Conservation (phyloP, 2,797 vertebrate species). For the Varecia variegata region DNA sequence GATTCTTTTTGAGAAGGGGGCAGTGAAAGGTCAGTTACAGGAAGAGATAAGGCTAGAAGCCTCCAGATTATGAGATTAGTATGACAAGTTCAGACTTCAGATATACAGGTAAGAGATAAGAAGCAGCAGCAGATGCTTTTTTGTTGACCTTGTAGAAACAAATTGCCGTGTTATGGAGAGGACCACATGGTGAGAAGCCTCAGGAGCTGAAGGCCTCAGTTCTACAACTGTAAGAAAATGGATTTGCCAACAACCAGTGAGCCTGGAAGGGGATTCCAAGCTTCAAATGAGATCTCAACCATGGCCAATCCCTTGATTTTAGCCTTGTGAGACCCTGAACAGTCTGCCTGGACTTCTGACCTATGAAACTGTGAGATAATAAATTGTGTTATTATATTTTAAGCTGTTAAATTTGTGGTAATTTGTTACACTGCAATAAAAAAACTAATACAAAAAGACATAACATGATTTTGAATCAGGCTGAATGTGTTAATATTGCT, state of each 20-base stretch:
- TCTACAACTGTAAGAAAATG: neutral
- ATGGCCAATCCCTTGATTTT: neutral
- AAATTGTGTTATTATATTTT: neutral
- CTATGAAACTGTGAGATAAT: neutral
- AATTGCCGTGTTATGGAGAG: neutral
- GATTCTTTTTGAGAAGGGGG: neutral
- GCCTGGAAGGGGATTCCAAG: neutral
- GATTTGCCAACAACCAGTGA: neutral
- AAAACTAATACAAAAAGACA: neutral
- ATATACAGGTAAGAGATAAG: neutral
- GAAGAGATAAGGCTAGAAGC: neutral
- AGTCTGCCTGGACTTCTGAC: neutral
- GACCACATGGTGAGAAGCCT: neutral
- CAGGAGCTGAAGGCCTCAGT: neutral
- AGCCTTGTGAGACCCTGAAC: neutral
- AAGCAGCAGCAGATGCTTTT: neutral
- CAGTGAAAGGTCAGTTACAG: neutral
- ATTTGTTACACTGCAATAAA: neutral
- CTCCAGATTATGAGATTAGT: neutral
- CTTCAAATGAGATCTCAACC: neutral
- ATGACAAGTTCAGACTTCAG: neutral
- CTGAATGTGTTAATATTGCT: neutral
- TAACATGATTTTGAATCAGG: neutral
- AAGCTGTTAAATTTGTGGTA: neutral
- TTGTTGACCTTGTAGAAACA: neutral